phyloP scores from a whole-genome alignment of 37 sponge, comb jelly and placozoan genomes.

The Petrosia ficiformis region DNA sequence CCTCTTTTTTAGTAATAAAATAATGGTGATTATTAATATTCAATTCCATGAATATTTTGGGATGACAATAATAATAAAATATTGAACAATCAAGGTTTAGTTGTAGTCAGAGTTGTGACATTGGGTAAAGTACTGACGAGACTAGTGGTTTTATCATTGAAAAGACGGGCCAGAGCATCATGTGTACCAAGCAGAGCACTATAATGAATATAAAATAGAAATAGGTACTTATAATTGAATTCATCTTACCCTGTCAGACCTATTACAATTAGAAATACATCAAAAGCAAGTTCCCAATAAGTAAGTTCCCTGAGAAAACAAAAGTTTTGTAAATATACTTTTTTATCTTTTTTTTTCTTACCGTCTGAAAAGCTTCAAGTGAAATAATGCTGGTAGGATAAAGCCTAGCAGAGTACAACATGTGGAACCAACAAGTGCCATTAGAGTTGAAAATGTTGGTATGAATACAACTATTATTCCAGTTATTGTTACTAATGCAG shows the following conservation, averaged over 20 bases:
- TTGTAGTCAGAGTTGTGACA: neutral
- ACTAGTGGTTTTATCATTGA: constrained; percentile 19
- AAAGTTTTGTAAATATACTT: neutral
- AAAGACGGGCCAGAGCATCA: constrained; percentile 35
- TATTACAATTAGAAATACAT: constrained; percentile 45
- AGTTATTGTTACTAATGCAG: constrained; percentile 67
- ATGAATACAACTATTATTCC: constrained; percentile 68
- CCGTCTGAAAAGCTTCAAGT: constrained; percentile 56
- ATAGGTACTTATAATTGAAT: neutral
- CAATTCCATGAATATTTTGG: neutral
- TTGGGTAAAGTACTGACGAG: neutral
- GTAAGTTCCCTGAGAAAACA: neutral
- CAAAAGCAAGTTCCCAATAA: neutral
- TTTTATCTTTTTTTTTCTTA: constrained; percentile 1
- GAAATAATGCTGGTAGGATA: constrained; percentile 95
- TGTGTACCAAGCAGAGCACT: constrained; percentile 33
- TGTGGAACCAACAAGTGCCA: constrained; percentile 91
- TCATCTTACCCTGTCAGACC: constrained; percentile 65
- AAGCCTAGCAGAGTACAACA: constrained; percentile 92
- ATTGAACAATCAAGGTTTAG: no score
- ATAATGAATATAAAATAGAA: neutral
- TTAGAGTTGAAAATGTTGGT: constrained; percentile 91
- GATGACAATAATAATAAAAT: neutral
- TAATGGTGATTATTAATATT: neutral
- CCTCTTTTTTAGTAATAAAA: neutral